Evolutionary conservation across 1,140 invertebrate genomes (phyloP).

Genomic region (Zaprionus nigranus): DNA sequence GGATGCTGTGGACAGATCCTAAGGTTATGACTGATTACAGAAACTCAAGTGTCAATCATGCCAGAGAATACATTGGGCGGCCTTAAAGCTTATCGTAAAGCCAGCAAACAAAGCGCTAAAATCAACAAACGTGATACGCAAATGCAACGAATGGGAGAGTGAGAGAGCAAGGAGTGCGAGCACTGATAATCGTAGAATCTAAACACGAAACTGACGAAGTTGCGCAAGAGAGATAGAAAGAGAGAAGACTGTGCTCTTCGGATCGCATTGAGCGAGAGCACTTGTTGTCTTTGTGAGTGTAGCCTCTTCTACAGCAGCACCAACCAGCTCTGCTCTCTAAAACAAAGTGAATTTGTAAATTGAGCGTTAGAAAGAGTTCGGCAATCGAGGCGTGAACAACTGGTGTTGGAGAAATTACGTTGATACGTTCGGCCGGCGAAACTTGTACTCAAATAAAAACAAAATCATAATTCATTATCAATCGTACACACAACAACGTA

Average conservation of each 20-base stretch:
- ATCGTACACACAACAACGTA: neutral
- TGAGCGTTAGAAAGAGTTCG: constrained; percentile 48
- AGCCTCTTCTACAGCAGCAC: neutral
- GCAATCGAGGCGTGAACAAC: constrained; percentile 27
- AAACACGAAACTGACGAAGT: neutral
- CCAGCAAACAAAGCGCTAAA: constrained; percentile 13
- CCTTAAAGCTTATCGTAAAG: constrained; percentile 41
- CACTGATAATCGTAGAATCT: neutral
- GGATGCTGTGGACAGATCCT: neutral
- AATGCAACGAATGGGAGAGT: constrained; percentile 10
- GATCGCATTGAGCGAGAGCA: neutral
- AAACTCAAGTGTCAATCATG: constrained; percentile 35
- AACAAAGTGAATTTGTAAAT: constrained; percentile 26
- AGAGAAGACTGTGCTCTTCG: neutral
- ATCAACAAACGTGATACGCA: constrained; percentile 16
- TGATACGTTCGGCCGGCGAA: neutral
- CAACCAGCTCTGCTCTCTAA: neutral
- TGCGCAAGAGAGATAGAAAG: neutral
- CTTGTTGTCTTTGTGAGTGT: constrained; percentile 1
- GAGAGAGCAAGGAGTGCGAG: neutral
- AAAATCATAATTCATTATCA: constrained; percentile 30
- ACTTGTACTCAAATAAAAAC: constrained; percentile 6
- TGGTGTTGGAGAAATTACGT: neutral
- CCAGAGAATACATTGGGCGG: constrained; percentile 12
- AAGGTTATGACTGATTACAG: constrained; percentile 43